phyloP scores from a whole-genome alignment of 1,140 invertebrate species.

The honey bee (Apis mellifera) region Amel_HAv3.1 CM009941.2:13366001-13366500 shows the following conservation, averaged over 20 bases:
- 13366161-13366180: slow-evolving; percentile 50
- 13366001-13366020: slow-evolving; percentile 58
- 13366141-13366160: slow-evolving; percentile 25
- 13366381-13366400: not conserved
- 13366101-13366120: slow-evolving; percentile 41
- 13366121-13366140: slow-evolving; percentile 41
- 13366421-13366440: not conserved
- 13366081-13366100: slow-evolving; percentile 1
- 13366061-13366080: slow-evolving; percentile 25
- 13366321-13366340: not conserved
- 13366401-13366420: not conserved
- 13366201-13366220: not conserved
- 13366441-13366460: not conserved
- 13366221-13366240: not conserved
- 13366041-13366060: slow-evolving; percentile 54
- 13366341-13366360: not conserved
- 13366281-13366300: not conserved
- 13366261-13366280: slow-evolving; percentile 33
- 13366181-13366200: not conserved
- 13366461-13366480: not conserved
- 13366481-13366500: slow-evolving; percentile 1
- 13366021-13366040: slow-evolving; percentile 59
- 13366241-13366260: slow-evolving; percentile 24
- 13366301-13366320: not conserved
- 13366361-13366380: not conserved